Evolutionary conservation across 2,888 invertebrate genomes (phyloP).

Genomic region (Cylloceria caligata): DNA sequence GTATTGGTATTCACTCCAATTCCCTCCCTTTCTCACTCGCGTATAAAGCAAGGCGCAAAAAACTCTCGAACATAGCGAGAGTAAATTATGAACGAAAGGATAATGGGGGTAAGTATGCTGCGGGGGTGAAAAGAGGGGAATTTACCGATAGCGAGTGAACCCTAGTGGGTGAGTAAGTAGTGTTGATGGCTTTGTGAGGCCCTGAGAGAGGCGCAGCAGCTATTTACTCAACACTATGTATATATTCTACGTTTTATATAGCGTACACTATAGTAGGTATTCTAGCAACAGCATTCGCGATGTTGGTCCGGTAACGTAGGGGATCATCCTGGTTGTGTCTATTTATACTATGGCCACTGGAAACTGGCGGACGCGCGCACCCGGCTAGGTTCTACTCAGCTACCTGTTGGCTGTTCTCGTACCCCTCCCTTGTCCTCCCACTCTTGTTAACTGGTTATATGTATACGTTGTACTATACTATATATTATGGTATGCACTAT

Average conservation of each 20-base stretch:
- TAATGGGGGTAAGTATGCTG: background rate
- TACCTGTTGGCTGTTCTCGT: constrained; percentile 64
- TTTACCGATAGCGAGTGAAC: constrained; percentile 5
- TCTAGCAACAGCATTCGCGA: constrained; percentile 41
- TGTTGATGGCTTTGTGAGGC: constrained; percentile 46
- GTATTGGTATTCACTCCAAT: constrained; percentile 13
- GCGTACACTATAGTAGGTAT: constrained; percentile 22
- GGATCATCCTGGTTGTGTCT: constrained; percentile 82
- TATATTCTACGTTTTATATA: constrained; percentile 10
- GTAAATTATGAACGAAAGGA: constrained; percentile 51
- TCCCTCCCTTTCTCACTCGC: constrained; percentile 15
- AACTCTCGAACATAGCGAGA: constrained; percentile 38
- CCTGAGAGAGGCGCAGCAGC: constrained; percentile 26
- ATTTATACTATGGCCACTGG: constrained; percentile 78
- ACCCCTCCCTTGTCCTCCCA: constrained; percentile 12
- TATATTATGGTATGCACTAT: constrained; percentile 39
- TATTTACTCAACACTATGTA: constrained; percentile 20
- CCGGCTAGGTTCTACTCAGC: constrained; percentile 50
- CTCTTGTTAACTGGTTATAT: constrained; percentile 18
- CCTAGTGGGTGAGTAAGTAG: background rate
- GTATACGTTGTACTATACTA: constrained; percentile 27
- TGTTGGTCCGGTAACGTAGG: constrained; percentile 72
- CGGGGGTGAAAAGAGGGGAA: constrained; percentile 17
- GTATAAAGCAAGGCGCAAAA: constrained; percentile 8
- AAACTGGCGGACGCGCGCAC: constrained; percentile 51